Evolutionary conservation across 2,113 vertebrate genomes (phyloP).

Genomic region (Microtus montanus): DNA sequence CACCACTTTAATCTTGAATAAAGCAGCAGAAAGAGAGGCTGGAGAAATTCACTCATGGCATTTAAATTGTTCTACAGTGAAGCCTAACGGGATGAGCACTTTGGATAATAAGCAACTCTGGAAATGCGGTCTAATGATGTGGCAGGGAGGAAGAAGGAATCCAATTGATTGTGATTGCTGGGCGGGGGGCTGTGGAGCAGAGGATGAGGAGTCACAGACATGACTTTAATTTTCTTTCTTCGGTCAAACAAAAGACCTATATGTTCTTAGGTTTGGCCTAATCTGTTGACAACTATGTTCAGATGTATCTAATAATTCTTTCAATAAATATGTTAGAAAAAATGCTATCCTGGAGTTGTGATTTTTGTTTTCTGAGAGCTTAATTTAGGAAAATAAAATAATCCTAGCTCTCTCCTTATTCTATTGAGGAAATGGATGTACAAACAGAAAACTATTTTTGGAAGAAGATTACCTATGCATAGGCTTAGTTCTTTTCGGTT

Average conservation of each 20-base stretch:
- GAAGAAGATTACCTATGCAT: not conserved
- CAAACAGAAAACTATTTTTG: not conserved
- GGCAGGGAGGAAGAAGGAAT: not conserved
- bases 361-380: not conserved
- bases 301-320: not conserved
- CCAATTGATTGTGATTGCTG: not conserved
- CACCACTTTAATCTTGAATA: too few species aligned
- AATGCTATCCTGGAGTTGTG: not conserved
- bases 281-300: not conserved
- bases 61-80: not conserved
- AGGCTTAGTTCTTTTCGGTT: not conserved
- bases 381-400: not conserved
- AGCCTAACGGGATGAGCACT: rapidly evolving
- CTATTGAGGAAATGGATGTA: not conserved
- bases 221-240: not conserved
- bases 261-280: not conserved
- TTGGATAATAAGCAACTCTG: too few species aligned
- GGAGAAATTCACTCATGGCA: rapidly evolving
- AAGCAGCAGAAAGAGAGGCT: not conserved
- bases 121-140: not conserved
- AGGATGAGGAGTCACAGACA: not conserved
- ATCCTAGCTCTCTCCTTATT: not conserved
- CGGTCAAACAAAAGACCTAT: not conserved
- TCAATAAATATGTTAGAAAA: not conserved
- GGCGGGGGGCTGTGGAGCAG: not conserved